Evolutionary conservation across 2,888 invertebrate species (phyloP).

Genomic region (Holacanthella duospinosa): DNA sequence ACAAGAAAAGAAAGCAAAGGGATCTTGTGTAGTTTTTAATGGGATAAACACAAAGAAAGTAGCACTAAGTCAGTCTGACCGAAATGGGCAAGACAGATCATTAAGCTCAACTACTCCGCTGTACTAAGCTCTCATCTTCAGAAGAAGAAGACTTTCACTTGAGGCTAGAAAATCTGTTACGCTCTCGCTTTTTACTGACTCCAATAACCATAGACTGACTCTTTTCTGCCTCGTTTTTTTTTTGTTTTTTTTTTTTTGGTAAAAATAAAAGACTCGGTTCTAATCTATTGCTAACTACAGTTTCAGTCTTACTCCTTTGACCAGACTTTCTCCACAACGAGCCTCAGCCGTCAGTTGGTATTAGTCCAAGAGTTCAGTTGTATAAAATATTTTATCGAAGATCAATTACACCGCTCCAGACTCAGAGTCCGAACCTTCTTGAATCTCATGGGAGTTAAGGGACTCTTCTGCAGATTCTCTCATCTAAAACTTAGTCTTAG

Average conservation of each 20-base stretch:
- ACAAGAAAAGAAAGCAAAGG: neutral
- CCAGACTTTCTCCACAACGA: neutral
- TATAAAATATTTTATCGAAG: neutral
- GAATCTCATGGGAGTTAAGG: no score
- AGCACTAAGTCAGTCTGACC: slow-evolving; percentile 22
- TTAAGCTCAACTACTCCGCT: slow-evolving; percentile 16
- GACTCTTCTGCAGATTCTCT: no score
- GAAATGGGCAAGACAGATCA: slow-evolving; percentile 26
- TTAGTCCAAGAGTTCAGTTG: neutral
- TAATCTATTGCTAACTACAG: neutral
- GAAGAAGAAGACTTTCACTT: slow-evolving; percentile 16
- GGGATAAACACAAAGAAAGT: neutral
- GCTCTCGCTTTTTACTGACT: neutral
- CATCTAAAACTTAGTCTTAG: no score
- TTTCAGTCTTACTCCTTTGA: neutral
- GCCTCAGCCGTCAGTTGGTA: neutral
- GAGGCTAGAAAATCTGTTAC: neutral
- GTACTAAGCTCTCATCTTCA: slow-evolving; percentile 18
- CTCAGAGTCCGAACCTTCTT: no score
- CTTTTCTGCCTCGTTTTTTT: no score
- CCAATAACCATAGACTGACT: neutral
- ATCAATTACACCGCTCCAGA: neutral
- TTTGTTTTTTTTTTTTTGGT: neutral
- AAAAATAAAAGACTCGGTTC: neutral
- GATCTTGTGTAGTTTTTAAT: slow-evolving; percentile 9